Evolutionary conservation across 2,888 invertebrate genomes (phyloP), one percentile per base, ranked within the genome.

Genomic region (Calameuta idolon): DNA sequence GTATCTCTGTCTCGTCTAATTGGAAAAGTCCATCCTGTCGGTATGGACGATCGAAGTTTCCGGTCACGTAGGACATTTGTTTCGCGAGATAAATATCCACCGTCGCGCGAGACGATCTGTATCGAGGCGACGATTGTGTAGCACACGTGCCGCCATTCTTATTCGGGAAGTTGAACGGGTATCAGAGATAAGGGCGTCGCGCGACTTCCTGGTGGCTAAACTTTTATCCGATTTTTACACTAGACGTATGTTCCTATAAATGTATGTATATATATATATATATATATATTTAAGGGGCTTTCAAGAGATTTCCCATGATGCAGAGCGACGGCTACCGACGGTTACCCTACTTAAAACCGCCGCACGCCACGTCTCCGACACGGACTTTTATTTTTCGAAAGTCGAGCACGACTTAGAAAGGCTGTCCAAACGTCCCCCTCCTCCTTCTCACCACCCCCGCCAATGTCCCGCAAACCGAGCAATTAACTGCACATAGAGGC

Each of bases 1-100:
- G 87, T 87, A 87, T 88, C 88, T 85, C 79, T 77, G 83, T 83
- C 81, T 76, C 78, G 83, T 81, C 85, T 87, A 88, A 88, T 88
- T 87, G 87, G 85, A 88, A 87, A 87, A 87, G 84, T 87, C 85
- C 83, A 81, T 82, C 80, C 82, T 83, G 84, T 84, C 84, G 79
- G 83, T 84, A 23, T 9, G 55, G 82, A 81, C 78, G 75, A 83
- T 83, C 81, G 77, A 81, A 83, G 80, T 84, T 84, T 84, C 84
- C 81, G 79, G 77, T 82, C 84, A 84, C 84, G 84, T 84, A 84
- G 74, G 78, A 76, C 80, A 73, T 84, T 81, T 81, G 77, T 83
- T 82, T 34, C 33, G 33, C 71, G 71, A 71, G 71, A 84, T 84
- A 84, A 85, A 84, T 84, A 85, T 84, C 80, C 35, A 15, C 71